Base-by-base conservation (phyloP, 2,888 invertebrate genomes). In the Allygus modestus region DNA sequence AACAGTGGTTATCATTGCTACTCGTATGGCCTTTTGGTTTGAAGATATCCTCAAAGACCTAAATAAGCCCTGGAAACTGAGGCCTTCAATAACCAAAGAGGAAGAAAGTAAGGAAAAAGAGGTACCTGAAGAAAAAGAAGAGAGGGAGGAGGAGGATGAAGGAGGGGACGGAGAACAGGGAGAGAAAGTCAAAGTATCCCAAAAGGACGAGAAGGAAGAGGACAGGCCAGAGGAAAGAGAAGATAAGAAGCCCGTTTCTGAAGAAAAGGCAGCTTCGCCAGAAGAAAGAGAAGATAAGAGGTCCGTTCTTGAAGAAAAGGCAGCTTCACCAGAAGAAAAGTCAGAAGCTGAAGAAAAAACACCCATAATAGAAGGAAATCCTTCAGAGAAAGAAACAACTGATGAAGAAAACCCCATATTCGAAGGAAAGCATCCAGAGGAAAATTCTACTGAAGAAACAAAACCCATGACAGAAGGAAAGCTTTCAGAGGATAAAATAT, bases 11-110 rank as follows among this genome's bases (percentile, higher is more conserved):
- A 82, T 87, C 17, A 77, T 85, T 12, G 86, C 87, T 11, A 85
- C 86, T 26, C 82, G 87, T 20, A 46, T 87, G n/a, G 86, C 87
- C 1, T 46, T 85, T 11, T 87, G 87, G 87, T 71, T 87, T 81
- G 86, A 84, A 12, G 83, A 69, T 1, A 54, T 84, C 7, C 61
- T 86, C 23, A 85, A 83, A 31, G 86, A 87, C 23, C 20, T 79
- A 11, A 58, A 79, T 37, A 79, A 79, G 33, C 79, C 79, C 17
- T 20, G n/a, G 23, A 46, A 77, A 23, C 23, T n/a, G 11, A 43
- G 28, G 17, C 46, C 41, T 26, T 0, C 23, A 17, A 46, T 77
- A 26, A 46, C 26, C 12, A 26, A 79, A 71, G 31, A 85, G 26
- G 84, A 58, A 12, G 84, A 84, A 28, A 83, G 85, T 23, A 85